phyloP scores from a whole-genome alignment of 2,797 vertebrate species.

The Diplodus puntazzo region DNA sequence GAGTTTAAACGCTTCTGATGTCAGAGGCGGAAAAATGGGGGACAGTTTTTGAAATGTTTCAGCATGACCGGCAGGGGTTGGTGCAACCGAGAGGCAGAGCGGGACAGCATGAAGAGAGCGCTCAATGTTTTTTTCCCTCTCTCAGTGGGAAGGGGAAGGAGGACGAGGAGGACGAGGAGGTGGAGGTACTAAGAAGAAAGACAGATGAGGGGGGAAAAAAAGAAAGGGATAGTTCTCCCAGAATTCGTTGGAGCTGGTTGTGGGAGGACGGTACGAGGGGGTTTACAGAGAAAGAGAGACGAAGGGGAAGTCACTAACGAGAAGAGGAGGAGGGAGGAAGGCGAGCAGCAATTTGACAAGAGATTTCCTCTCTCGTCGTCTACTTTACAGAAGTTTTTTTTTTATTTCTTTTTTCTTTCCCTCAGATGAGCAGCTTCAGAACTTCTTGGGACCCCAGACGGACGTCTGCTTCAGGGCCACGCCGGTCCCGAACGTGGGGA shows the following conservation, averaged over 20 bases:
- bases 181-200: constrained; percentile 43
- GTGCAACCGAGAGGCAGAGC: constrained; percentile 56
- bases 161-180: constrained; percentile 23
- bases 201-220: constrained; percentile 10
- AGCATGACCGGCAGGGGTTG: constrained; percentile 12
- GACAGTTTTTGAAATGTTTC: constrained; percentile 39
- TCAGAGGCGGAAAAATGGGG: not conserved
- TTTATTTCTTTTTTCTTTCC: constrained; percentile 28
- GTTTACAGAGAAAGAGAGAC: constrained; percentile 51
- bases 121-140: constrained; percentile 7
- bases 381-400: constrained; percentile 60
- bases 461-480: constrained; percentile 85
- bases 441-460: constrained; percentile 87
- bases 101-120: constrained; percentile 50
- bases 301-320: constrained; percentile 42
- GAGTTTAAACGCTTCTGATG: constrained; percentile 27
- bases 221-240: constrained; percentile 59
- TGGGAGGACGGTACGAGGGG: constrained; percentile 45
- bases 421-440: constrained; percentile 66
- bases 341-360: constrained; percentile 75
- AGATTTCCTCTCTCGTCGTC: constrained; percentile 58
- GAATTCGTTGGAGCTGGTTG: constrained; percentile 73
- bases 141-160: not conserved
- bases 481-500: constrained; percentile 85
- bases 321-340: constrained; percentile 52